These are phyloP conservation scores for Resseliella maxima DNA, from an alignment of 2,888 invertebrate species.

Conservation along the genomic window DNA sequence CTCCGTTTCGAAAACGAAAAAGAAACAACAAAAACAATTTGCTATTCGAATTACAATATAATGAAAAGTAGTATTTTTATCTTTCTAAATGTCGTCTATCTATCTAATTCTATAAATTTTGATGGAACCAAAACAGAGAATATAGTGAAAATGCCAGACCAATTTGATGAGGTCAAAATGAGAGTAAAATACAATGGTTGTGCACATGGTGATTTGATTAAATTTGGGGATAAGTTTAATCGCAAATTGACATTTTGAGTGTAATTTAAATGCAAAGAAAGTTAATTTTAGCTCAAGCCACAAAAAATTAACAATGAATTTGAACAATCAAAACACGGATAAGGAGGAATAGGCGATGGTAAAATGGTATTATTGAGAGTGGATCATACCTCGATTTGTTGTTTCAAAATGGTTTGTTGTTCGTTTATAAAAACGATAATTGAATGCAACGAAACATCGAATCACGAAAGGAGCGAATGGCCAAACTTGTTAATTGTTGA, in stretches of 20 bases:
- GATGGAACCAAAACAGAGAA: background rate
- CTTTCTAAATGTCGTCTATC: background rate
- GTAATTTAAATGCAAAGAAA: conserved; percentile 19
- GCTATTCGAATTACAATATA: background rate
- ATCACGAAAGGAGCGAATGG: conserved; percentile 1
- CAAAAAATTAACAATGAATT: conserved; percentile 11
- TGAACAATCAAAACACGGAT: background rate
- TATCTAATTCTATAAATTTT: too few relatives aligned
- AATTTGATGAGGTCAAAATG: background rate
- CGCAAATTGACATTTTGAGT: background rate
- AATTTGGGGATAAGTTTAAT: background rate
- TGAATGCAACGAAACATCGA: background rate
- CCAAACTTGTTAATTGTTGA: background rate
- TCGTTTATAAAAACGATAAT: too few relatives aligned
- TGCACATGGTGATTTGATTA: background rate
- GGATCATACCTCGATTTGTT: too few relatives aligned
- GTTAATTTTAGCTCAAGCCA: background rate
- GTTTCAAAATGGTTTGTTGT: too few relatives aligned
- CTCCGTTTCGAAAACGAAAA: background rate
- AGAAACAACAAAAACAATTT: background rate
- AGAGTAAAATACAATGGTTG: background rate
- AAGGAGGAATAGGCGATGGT: too few relatives aligned
- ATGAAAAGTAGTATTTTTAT: background rate
- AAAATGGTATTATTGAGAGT: too few relatives aligned
- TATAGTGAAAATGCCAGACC: too few relatives aligned